phyloP scores from a whole-genome alignment of 2,797 vertebrate genomes.

The Macrochelys suwanniensis region DNA sequence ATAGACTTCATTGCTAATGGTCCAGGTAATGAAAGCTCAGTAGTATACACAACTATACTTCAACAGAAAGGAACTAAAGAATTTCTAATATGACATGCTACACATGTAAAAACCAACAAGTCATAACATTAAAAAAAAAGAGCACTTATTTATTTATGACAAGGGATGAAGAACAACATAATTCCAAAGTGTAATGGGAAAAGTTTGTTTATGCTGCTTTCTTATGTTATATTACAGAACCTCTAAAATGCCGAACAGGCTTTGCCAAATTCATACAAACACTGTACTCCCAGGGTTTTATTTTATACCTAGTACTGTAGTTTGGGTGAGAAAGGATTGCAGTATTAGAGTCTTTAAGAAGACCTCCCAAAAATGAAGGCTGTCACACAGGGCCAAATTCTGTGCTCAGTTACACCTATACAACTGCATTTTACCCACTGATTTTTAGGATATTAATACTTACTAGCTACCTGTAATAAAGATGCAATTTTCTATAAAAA shows the following conservation, averaged over 20 bases:
- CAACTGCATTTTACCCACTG: constrained; percentile 58
- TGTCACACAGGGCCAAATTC: neutral
- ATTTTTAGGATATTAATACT: constrained; percentile 57
- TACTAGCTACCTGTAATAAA: constrained; percentile 69
- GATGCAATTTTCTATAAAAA: constrained; percentile 68
- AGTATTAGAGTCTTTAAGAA: neutral
- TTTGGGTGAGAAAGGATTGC: constrained; percentile 5
- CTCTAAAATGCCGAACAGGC: neutral
- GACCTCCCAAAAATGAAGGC: constrained; percentile 23
- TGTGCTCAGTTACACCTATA: constrained; percentile 22
- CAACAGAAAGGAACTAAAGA: constrained; percentile 34
- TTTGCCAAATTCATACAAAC: constrained; percentile 25
- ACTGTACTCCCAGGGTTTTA: neutral
- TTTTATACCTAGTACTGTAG: neutral
- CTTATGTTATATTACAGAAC: neutral
- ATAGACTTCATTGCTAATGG: neutral
- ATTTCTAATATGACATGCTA: neutral
- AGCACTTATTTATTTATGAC: neutral
- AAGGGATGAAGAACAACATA: neutral
- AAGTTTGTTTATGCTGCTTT: constrained; percentile 19
- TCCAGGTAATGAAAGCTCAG: neutral
- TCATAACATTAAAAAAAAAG: neutral
- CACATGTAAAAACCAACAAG: neutral
- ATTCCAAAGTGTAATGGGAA: constrained; percentile 2
- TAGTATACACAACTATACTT: neutral